Conservation (phyloP, 2,888 invertebrate species). For the Tetragnatha montana region DNA sequence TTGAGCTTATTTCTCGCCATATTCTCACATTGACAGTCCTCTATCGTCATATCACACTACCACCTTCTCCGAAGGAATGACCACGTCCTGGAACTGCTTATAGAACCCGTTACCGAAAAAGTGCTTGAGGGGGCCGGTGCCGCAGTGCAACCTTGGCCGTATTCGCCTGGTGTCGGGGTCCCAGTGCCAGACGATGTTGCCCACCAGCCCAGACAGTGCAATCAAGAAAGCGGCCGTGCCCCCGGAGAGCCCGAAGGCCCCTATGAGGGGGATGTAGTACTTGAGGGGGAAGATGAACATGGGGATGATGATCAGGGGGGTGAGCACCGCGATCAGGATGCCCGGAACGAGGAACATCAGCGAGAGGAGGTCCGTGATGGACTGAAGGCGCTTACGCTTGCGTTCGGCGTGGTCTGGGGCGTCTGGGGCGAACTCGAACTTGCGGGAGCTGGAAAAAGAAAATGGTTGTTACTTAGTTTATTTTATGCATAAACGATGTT, state of each 20-base stretch:
- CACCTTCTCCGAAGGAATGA: no score
- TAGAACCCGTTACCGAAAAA: constrained; percentile 70
- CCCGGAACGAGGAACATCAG: constrained; percentile 65
- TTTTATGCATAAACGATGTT: no score
- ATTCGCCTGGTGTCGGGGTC: constrained; percentile 52
- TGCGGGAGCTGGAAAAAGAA: constrained; percentile 32
- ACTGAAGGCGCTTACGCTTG: constrained; percentile 62
- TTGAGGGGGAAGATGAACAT: constrained; percentile 68
- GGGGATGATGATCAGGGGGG: constrained; percentile 70
- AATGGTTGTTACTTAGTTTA: no score
- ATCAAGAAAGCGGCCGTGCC: constrained; percentile 39
- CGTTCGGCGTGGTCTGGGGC: constrained; percentile 60
- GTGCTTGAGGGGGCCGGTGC: constrained; percentile 65
- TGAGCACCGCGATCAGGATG: constrained; percentile 59
- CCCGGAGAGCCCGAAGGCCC: constrained; percentile 45
- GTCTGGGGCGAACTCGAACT: constrained; percentile 51
- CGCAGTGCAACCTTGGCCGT: constrained; percentile 65
- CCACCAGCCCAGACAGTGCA: constrained; percentile 60
- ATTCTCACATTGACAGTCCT: no score
- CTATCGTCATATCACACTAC: no score
- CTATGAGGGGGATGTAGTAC: constrained; percentile 55
- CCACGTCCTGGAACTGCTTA: background rate
- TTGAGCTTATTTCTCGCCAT: no score
- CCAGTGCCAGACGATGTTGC: constrained; percentile 71
- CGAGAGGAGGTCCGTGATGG: constrained; percentile 61